Conservation (phyloP, 2,888 invertebrate species). For the Agonopterix arenella region DNA sequence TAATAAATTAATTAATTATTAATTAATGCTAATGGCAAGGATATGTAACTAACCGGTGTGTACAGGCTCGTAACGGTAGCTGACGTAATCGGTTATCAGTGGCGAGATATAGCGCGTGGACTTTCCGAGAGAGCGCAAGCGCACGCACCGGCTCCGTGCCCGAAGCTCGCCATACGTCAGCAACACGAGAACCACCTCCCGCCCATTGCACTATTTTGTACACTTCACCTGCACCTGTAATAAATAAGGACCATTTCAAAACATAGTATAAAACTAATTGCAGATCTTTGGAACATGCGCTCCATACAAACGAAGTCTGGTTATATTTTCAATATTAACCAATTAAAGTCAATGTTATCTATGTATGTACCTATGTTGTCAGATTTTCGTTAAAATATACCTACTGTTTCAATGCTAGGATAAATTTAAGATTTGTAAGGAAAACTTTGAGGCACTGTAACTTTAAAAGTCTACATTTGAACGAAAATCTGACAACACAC, state of each 20-base stretch:
- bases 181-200: conserved; percentile 71
- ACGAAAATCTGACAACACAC: no score
- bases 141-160: conserved; percentile 75
- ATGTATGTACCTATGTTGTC: no score
- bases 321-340: no score
- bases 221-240: conserved; percentile 74
- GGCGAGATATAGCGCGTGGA: conserved; percentile 77
- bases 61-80: conserved; percentile 7
- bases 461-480: no score
- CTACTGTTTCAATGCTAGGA: no score
- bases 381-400: no score
- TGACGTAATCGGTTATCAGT: conserved; percentile 72
- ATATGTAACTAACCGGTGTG: conserved; percentile 4
- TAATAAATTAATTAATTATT: no score
- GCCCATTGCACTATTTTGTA: conserved; percentile 81
- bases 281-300: background rate
- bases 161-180: conserved; percentile 78
- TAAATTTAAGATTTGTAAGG: no score
- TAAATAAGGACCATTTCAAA: background rate
- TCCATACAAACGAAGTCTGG: no score
- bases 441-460: no score
- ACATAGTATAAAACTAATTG: background rate
- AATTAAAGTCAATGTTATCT: no score
- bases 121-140: conserved; percentile 72
- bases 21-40: background rate